Evolutionary conservation across 2,797 vertebrate genomes (phyloP), one percentile per base, ranked within the genome.

Genomic region (Pseudocheirus occidentalis): DNA sequence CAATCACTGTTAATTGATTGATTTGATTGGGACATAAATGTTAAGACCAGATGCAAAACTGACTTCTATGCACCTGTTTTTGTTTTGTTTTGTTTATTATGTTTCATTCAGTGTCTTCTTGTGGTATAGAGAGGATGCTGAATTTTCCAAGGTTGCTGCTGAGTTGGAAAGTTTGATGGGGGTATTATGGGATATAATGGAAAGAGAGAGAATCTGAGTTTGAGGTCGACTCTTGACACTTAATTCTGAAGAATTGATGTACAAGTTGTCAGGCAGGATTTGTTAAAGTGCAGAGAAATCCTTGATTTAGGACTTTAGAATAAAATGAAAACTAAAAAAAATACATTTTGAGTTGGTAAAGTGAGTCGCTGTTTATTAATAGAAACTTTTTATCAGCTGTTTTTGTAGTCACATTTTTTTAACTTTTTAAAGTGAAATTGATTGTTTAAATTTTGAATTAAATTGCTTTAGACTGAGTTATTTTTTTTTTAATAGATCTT

Each of bases 351-450:
- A 46, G 7, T 81, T 81, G n/a, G n/a, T 31, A 81, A 81, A 81
- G 18, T 81, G 66, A 81, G 18, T 46, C 66, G n/a, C 34, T 91
- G 40, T 95, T 55, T 95, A 90, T 95, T 62, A 73, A 94, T 10
- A 91, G 21, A 93, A 40, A 21, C 46, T 96, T 96, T 91, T 89
- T 92, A 81, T 81, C 18, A 95, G 46, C 90, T 40, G 58, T 93
- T 95, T 93, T 96, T 95, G 21, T 92, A 53, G 92, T 66, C 93
- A 81, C 21, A 46, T 90, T 90, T 90, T 90, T 96, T 96, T 94
- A 95, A 62, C 46, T 57, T 57, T 91, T 57, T 90, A 96, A 18
- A n/a, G 90, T 73, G 81, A 1, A 94, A 92, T 94, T 66, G 81
- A 52, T 94, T 95, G 92, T 50, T 94, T 94, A 91, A 94, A 81